Percentiles rank a stretch among this genome's conserved stretches.
These are phyloP conservation scores for Pseudomyrmex concolor DNA, from an alignment of 1,140 invertebrate species.

Conservation along the genomic window DNA sequence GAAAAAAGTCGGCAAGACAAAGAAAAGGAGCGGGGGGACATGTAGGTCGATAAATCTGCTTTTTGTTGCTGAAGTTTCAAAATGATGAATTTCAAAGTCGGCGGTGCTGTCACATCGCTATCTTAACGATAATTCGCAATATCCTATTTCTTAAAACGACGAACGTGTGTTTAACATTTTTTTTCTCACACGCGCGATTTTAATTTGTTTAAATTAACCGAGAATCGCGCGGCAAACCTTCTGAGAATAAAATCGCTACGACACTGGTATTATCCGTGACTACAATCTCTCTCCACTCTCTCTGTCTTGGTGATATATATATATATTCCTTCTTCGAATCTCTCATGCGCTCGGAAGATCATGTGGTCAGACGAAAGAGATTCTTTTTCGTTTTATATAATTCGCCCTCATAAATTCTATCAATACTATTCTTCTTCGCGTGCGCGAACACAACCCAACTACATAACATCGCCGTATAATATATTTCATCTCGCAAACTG, in stretches of 20 bases:
- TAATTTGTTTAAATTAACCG: not conserved
- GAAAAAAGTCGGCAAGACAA: constrained; percentile 66
- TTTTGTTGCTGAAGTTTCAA: constrained; percentile 25
- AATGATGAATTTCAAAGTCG: not conserved
- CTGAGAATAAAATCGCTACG: not conserved
- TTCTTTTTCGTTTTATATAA: not conserved
- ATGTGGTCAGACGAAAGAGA: not conserved
- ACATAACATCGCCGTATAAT: constrained; percentile 5
- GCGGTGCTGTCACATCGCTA: not conserved
- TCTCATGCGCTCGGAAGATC: not conserved
- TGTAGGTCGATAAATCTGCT: constrained; percentile 30
- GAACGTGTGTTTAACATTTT: no score
- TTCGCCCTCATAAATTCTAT: not conserved
- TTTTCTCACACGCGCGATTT: not conserved
- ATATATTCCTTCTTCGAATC: not conserved
- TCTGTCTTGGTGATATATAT: not conserved
- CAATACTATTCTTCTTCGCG: not conserved
- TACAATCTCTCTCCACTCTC: not conserved
- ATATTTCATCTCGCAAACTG: constrained; percentile 2
- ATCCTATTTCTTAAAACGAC: not conserved
- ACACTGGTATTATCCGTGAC: constrained; percentile 3
- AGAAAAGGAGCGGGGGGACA: not conserved
- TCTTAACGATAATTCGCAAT: constrained; percentile 1
- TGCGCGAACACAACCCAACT: constrained; percentile 11
- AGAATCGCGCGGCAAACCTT: constrained; percentile 1